Percentiles rank a stretch among this genome's conserved stretches.
These are phyloP conservation scores for Scrobipalpa costella DNA, from an alignment of 2,888 invertebrate genomes.

Conservation along the genomic window DNA sequence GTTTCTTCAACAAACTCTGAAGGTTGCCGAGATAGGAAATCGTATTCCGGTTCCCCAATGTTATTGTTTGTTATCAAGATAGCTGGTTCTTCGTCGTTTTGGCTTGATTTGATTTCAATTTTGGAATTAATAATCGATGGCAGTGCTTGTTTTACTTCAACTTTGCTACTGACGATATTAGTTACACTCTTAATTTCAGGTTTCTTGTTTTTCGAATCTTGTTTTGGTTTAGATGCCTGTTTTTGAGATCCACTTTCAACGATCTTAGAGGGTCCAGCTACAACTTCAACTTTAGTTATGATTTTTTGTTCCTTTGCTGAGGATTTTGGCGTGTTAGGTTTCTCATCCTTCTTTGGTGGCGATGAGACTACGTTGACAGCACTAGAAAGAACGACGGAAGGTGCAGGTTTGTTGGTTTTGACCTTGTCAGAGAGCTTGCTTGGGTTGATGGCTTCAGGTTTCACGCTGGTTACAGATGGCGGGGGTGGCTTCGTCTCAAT, in stretches of 20 bases:
- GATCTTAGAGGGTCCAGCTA: constrained; percentile 76
- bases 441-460: constrained; percentile 72
- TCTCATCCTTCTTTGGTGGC: constrained; percentile 72
- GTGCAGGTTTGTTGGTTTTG: constrained; percentile 64
- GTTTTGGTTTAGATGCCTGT: constrained; percentile 53
- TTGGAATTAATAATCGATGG: constrained; percentile 62
- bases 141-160: constrained; percentile 73
- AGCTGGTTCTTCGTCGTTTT: constrained; percentile 79
- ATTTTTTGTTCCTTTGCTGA: constrained; percentile 71
- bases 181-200: constrained; percentile 60
- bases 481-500: constrained; percentile 76
- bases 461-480: constrained; percentile 58
- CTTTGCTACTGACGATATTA: constrained; percentile 70
- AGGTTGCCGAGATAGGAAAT: constrained; percentile 91
- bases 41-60: constrained; percentile 90
- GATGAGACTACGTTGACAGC: constrained; percentile 67
- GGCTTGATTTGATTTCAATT: constrained; percentile 77
- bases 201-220: constrained; percentile 59
- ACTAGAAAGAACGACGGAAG: constrained; percentile 63
- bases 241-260: constrained; percentile 63
- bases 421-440: constrained; percentile 69
- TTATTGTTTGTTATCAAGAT: constrained; percentile 85
- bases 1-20: constrained; percentile 93
- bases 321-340: constrained; percentile 71
- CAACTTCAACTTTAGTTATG: constrained; percentile 80